A percentile compares a stretch with the other conserved stretches of the same genome.
phyloP scores from a whole-genome alignment of 2,113 vertebrate species.

The Casuarius casuarius region DNA sequence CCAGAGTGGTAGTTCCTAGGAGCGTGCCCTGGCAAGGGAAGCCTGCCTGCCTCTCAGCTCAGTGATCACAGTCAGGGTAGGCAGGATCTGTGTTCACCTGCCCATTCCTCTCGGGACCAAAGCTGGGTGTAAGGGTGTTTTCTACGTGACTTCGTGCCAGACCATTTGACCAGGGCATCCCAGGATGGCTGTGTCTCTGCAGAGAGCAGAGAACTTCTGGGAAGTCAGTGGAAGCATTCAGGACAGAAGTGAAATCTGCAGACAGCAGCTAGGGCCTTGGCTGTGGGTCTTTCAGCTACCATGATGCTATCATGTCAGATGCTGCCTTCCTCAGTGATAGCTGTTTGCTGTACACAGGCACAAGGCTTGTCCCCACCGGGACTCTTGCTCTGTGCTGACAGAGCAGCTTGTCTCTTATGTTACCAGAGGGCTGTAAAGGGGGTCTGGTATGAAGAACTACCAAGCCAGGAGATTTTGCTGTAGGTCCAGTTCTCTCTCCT shows the following conservation, averaged over 20 bases:
- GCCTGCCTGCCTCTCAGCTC: neutral
- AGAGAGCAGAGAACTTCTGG: neutral
- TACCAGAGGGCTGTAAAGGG: neutral
- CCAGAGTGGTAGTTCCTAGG: neutral
- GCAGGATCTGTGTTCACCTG: neutral
- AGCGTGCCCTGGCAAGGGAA: fast-evolving
- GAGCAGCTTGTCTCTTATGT: neutral
- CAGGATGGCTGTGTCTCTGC: neutral
- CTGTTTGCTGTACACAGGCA: fast-evolving
- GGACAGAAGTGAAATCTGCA: neutral
- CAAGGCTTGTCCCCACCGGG: neutral
- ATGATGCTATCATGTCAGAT: fast-evolving
- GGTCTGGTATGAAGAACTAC: neutral
- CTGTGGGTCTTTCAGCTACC: neutral
- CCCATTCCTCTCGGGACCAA: neutral
- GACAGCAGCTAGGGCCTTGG: neutral
- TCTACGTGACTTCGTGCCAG: neutral
- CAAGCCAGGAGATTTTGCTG: neutral
- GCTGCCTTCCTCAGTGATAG: neutral
- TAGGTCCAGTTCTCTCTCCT: neutral
- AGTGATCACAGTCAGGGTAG: fast-evolving
- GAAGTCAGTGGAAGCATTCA: neutral
- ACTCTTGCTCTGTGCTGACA: neutral
- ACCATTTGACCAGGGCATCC: neutral
- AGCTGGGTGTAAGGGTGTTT: neutral